These are phyloP conservation scores for Otus sunia DNA, from an alignment of 2,113 vertebrate genomes.

Conservation along the genomic window DNA sequence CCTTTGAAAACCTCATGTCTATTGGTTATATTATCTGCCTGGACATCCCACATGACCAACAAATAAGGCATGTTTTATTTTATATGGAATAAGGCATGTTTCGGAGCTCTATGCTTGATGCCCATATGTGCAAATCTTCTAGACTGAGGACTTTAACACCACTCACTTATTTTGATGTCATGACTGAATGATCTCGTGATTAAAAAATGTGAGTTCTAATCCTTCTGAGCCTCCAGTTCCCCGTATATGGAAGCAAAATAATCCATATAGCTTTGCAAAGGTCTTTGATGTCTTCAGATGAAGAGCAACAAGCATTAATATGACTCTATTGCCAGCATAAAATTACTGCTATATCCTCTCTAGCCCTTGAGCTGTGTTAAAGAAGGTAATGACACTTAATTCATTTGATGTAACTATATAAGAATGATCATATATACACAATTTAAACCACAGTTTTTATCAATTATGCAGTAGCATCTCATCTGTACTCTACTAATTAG, in stretches of 20 bases:
- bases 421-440: constrained; percentile 45
- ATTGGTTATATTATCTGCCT: not conserved
- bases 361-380: constrained; percentile 9
- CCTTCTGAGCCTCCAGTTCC: not conserved
- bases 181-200: not conserved
- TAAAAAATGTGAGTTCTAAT: not conserved
- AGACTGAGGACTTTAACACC: not conserved
- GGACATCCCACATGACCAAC: not conserved
- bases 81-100: not conserved
- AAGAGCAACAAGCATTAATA: not conserved
- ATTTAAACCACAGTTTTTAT: constrained; percentile 64
- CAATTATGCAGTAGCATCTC: constrained; percentile 64
- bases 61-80: not conserved
- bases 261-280: not conserved
- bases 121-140: not conserved
- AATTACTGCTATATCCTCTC: not conserved
- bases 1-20: not conserved
- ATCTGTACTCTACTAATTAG: constrained; percentile 63
- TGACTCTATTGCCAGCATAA: not conserved
- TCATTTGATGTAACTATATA: constrained; percentile 36
- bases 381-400: not conserved
- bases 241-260: not conserved
- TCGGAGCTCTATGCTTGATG: not conserved
- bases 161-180: not conserved
- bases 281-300: not conserved